Evolutionary conservation across 2,888 invertebrate species (phyloP).

Genomic region (Masnerella sp.): DNA sequence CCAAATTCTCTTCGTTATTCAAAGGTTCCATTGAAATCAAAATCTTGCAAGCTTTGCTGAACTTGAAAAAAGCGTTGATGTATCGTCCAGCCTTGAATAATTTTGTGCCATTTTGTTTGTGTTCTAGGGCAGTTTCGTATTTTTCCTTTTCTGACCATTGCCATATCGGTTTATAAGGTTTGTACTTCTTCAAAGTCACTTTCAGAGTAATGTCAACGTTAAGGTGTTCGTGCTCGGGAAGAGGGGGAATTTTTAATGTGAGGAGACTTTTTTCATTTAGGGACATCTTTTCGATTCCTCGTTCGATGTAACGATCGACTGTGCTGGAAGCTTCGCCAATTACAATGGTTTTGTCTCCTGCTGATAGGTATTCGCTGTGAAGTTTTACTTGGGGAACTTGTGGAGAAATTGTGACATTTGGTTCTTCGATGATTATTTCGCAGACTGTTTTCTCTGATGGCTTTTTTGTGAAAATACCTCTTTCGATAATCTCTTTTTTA

Average conservation of each 20-base stretch:
- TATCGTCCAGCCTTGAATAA: conserved; percentile 82
- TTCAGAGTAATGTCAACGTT: conserved; percentile 77
- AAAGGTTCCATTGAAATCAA: conserved; percentile 82
- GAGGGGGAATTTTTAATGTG: conserved; percentile 65
- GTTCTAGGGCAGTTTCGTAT: conserved; percentile 78
- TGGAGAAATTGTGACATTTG: conserved; percentile 39
- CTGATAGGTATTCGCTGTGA: conserved; percentile 78
- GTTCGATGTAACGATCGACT: conserved; percentile 80
- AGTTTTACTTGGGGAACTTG: conserved; percentile 76
- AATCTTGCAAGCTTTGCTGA: conserved; percentile 86
- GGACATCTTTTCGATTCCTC: conserved; percentile 80
- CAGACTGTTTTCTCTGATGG: conserved; percentile 70
- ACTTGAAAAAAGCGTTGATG: conserved; percentile 85
- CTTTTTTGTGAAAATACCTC: conserved; percentile 64
- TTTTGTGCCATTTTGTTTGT: conserved; percentile 81
- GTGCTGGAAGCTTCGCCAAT: conserved; percentile 79
- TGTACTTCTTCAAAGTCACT: conserved; percentile 77
- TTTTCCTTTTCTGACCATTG: conserved; percentile 81
- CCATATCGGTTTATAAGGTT: conserved; percentile 79
- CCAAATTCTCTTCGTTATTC: conserved; percentile 75
- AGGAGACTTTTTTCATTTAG: conserved; percentile 78
- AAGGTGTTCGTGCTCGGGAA: conserved; percentile 69
- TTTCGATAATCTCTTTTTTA: conserved; percentile 66
- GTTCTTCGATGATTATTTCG: conserved; percentile 64
- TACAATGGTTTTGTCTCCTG: conserved; percentile 66